Base-by-base conservation (phyloP, 2,888 invertebrate species). In the Piscicola geometra region DNA sequence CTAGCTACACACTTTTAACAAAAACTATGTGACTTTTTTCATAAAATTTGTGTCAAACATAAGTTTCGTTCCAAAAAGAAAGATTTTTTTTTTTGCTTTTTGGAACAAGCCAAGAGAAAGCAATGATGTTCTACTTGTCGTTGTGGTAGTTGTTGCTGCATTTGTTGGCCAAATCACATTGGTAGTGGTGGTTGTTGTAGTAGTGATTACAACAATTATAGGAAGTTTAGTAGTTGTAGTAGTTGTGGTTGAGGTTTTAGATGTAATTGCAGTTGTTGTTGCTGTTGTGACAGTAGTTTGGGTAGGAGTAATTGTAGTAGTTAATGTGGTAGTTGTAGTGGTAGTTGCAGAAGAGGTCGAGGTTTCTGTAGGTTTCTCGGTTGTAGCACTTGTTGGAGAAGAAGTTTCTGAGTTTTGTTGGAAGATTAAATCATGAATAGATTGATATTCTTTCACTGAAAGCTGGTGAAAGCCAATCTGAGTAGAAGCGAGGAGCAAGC, bases 121-220 rank as follows among this genome's bases (percentile, higher is more conserved):
- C n/a, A n/a, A n/a, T n/a, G n/a, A n/a, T n/a, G n/a, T n/a, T n/a
- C 15, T 56, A 56, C 15, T 56, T 18, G 60, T 56, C 5, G 60
- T 56, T 18, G 60, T 56, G 25, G 60, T 56, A 56, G 60, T 56
- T 3, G 60, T 56, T 18, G 60, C n/a, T 18, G 60, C n/a, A 56
- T 5, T 56, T 18, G 60, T 56, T 18, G 60, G 9, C 9, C 15
- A 18, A 56, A n/a, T 56, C 9, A n/a, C n/a, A 56, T 9, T 56
- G n/a, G 60, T 56, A 56, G 60, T 56, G n/a, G 60, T 56, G n/a
- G 60, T 56, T 18, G 60, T 56, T 18, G 60, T 56, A 56, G 60
- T 5, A 56, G 60, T 56, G n/a, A n/a, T 56, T 18, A n/a, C n/a
- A 56, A n/a, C n/a, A 56, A n/a, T 56, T 18, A n/a, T 56, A 56